Evolutionary conservation across 92 coral and sea anemone species (phyloP).

Genomic region (Actinernus sp.): DNA sequence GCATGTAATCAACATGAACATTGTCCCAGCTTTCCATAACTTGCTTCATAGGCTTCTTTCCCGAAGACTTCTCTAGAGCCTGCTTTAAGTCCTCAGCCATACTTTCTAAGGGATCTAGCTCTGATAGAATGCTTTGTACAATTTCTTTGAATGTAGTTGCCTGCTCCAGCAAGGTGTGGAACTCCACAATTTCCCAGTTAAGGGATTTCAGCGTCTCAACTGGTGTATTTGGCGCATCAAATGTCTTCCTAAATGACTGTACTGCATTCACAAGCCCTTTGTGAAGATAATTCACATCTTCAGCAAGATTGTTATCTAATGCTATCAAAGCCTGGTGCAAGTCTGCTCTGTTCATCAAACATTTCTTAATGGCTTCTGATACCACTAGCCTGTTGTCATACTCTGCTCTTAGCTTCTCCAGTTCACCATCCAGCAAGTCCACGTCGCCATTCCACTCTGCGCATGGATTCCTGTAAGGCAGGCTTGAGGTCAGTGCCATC

Average conservation of each 20-base stretch:
- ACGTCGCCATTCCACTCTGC: too few relatives aligned
- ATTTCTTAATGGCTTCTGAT: neutral
- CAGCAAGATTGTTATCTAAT: neutral
- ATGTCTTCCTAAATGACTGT: neutral
- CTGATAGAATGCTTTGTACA: neutral
- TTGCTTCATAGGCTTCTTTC: too few relatives aligned
- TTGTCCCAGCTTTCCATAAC: too few relatives aligned
- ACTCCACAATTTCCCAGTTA: too few relatives aligned
- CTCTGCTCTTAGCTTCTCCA: too few relatives aligned
- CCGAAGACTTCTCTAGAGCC: too few relatives aligned
- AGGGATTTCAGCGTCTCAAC: conserved; percentile 24
- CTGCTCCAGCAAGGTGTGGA: conserved; percentile 31
- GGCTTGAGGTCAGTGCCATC: too few relatives aligned
- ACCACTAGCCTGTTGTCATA: neutral
- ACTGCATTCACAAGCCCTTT: conserved; percentile 2
- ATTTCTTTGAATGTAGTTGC: neutral
- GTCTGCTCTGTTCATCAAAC: neutral
- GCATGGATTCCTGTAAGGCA: too few relatives aligned
- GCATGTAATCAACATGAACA: too few relatives aligned
- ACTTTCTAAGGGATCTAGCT: neutral
- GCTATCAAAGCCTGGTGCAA: neutral
- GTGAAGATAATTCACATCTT: conserved; percentile 2
- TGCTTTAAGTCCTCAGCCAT: too few relatives aligned
- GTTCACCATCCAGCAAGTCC: too few relatives aligned
- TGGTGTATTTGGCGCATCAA: conserved; percentile 12